These are phyloP conservation scores for Eumacrocentrus americanus DNA, from an alignment of 2,888 invertebrate species.

Conservation along the genomic window DNA sequence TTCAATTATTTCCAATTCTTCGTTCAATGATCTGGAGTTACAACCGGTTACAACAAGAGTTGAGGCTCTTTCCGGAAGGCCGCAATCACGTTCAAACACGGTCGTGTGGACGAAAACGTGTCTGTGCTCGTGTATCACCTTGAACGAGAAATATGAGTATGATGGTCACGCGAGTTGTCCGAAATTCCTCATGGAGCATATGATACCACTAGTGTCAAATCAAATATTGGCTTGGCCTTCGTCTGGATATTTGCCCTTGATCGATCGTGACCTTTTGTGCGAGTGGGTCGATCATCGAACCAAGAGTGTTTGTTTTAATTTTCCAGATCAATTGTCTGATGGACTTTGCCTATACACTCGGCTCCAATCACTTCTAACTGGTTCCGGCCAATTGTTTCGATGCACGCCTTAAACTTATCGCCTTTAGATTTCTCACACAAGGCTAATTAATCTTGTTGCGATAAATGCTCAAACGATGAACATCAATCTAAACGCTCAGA, in stretches of 20 bases:
- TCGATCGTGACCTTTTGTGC: slow-evolving; percentile 27
- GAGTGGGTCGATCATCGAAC: slow-evolving; percentile 35
- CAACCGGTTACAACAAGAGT: not conserved
- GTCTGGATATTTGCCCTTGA: slow-evolving; percentile 25
- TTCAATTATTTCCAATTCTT: not conserved
- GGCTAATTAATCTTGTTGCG: not conserved
- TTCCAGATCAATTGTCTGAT: slow-evolving; percentile 20
- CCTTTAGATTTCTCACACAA: not conserved
- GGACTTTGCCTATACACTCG: slow-evolving; percentile 12
- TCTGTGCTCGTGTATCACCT: too few species aligned
- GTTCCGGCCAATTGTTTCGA: not conserved
- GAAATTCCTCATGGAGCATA: too few species aligned
- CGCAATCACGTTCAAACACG: too few species aligned
- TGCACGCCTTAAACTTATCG: not conserved
- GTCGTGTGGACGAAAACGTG: too few species aligned
- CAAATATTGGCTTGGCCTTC: not conserved
- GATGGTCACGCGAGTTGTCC: too few species aligned
- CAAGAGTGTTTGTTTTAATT: slow-evolving; percentile 29
- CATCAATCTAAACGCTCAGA: too few species aligned
- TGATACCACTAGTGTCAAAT: too few species aligned
- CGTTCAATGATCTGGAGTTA: not conserved
- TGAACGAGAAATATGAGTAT: too few species aligned
- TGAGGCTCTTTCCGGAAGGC: not conserved
- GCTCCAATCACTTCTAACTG: slow-evolving; percentile 8
- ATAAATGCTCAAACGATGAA: too few species aligned